phyloP scores from a whole-genome alignment of 2,113 vertebrate genomes.

The Psephotus haematonotus region DNA sequence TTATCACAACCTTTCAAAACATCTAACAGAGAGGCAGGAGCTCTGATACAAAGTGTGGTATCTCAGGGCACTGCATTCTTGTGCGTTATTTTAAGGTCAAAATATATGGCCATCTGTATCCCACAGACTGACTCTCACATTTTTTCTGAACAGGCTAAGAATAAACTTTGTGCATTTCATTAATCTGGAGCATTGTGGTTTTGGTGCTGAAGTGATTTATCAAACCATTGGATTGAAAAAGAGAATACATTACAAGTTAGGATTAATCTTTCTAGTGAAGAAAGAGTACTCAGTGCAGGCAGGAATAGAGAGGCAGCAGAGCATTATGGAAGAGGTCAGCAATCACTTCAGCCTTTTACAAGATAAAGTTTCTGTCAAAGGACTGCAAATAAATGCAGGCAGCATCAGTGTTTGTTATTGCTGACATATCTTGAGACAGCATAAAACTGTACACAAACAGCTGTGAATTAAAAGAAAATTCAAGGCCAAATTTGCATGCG shows the following conservation, averaged over 20 bases:
- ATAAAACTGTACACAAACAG: background rate
- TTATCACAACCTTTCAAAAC: background rate
- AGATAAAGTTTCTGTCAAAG: background rate
- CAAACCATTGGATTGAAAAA: background rate
- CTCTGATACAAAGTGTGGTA: background rate
- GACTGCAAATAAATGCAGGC: background rate
- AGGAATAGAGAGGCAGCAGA: background rate
- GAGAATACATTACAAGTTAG: background rate
- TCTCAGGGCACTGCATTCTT: background rate
- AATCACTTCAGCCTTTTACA: background rate
- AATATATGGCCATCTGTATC: background rate
- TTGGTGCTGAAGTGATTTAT: background rate
- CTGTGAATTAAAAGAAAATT: background rate
- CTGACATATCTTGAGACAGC: background rate
- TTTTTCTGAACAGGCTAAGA: background rate
- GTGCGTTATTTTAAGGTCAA: background rate
- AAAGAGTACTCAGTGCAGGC: background rate
- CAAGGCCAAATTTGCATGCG: background rate
- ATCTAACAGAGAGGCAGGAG: background rate
- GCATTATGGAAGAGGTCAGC: background rate
- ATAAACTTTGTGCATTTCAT: background rate
- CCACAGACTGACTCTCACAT: background rate
- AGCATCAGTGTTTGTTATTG: background rate
- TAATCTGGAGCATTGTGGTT: background rate
- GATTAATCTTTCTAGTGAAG: background rate